Conservation (phyloP, 2,888 invertebrate genomes). For the Eulithis prunata region DNA sequence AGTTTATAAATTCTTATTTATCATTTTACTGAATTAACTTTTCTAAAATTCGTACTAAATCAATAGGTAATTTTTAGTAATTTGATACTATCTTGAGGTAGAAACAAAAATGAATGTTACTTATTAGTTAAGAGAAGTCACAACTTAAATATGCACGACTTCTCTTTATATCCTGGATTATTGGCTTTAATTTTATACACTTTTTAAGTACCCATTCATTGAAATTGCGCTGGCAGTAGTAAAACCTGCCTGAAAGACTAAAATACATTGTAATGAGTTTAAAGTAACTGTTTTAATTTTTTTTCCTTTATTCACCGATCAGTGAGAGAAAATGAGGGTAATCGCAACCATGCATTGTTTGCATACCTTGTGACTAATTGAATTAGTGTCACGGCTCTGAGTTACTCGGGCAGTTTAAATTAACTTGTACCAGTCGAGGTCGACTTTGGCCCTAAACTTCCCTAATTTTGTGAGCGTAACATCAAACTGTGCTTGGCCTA, state of each 20-base stretch:
- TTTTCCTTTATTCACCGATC: slow-evolving; percentile 10
- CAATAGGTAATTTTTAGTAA: too few species aligned
- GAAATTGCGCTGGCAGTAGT: background rate
- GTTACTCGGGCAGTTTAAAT: slow-evolving; percentile 81
- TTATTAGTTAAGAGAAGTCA: background rate
- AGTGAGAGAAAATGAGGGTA: slow-evolving; percentile 41
- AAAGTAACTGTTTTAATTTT: background rate
- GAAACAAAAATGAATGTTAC: background rate
- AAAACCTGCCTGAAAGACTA: slow-evolving; percentile 1
- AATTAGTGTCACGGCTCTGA: slow-evolving; percentile 80
- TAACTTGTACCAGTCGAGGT: slow-evolving; percentile 78
- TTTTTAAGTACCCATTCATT: slow-evolving; percentile 7
- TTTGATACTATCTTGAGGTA: too few species aligned
- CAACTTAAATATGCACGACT: slow-evolving; percentile 10
- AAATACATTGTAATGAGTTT: background rate
- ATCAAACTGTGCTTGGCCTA: slow-evolving; percentile 81
- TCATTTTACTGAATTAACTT: too few species aligned
- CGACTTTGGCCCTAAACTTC: slow-evolving; percentile 81
- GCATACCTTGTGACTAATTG: slow-evolving; percentile 77
- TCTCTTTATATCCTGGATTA: slow-evolving; percentile 1
- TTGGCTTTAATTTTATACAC: slow-evolving; percentile 11
- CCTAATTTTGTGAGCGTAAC: slow-evolving; percentile 81
- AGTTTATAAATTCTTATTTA: too few species aligned
- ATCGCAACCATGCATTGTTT: slow-evolving; percentile 62
- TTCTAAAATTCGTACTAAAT: too few species aligned